Evolutionary conservation across 2,888 invertebrate genomes (phyloP), one percentile per base, ranked within the genome.

Genomic region (Deilephila porcellus): DNA sequence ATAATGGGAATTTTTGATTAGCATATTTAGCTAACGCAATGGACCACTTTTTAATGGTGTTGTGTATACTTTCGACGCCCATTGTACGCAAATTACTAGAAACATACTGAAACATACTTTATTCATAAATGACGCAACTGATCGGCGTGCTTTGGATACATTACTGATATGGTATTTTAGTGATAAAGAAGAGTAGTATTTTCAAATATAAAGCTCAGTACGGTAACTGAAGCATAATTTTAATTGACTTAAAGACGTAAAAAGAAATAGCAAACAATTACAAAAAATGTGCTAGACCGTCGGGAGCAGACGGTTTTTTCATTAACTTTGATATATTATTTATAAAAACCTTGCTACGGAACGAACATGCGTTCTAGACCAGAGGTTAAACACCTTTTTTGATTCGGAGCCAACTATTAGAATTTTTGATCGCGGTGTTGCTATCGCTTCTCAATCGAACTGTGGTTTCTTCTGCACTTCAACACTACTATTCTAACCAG

Each of bases 1-100:
- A 81, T 81, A 77, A 79, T 80, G 72, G 73, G 64, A 32, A 78
- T 80, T 80, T 78, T 75, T 79, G 75, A 82, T 81, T 82, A 78
- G 75, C 78, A 79, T 80, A 76, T 67, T 29, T 71, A 64, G n/a
- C 34, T 63, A 63, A 63, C 14, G 20, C 29, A 60, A 14, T 67
- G 25, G 14, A 45, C 5, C 37, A 67, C 7, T 20, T 37, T 25
- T 45, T 11, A 14, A 45, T 25, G 64, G 25, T 4, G 37, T 32
- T 67, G 14, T 45, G 45, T 20, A n/a, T 25, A 25, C 37, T 25
- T 45, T 20, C 56, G 56, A 56, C 56, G 56, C 19, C 29, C 62
- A 62, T 14, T 14, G 25, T 62, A 62, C 62, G 14, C 29, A 62
- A 62, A 62, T 62, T 1, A 29, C 62, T 45, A 45, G 45, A 45